Conservation (phyloP, 2,797 vertebrate genomes). For the Bucorvus abyssinicus region DNA sequence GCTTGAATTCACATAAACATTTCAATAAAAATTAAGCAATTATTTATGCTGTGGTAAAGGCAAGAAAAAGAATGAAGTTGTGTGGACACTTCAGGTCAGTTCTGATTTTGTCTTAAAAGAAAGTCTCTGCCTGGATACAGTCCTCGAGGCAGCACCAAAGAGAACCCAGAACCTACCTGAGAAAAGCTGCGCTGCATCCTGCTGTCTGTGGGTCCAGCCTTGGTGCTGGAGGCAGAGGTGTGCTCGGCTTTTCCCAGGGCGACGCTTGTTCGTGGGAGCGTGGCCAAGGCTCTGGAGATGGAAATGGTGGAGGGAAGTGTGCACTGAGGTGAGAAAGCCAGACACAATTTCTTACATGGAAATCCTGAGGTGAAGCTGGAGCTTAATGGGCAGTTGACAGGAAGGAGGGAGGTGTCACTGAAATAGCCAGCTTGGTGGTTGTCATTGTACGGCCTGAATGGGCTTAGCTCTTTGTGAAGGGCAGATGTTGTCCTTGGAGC, state of each 20-base stretch:
- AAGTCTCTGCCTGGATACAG: not conserved
- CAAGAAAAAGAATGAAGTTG: not conserved
- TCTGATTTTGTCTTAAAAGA: not conserved
- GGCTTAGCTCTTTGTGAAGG: slow-evolving; percentile 52
- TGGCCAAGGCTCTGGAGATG: not conserved
- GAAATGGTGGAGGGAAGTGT: not conserved
- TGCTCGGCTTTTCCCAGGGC: not conserved
- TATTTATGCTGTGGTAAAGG: not conserved
- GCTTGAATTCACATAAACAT: not conserved
- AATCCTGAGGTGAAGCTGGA: not conserved
- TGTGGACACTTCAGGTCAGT: not conserved
- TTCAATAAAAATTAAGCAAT: accelerated
- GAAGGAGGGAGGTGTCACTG: slow-evolving; percentile 26
- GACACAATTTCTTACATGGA: not conserved
- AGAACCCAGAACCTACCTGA: not conserved
- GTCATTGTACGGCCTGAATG: slow-evolving; percentile 60
- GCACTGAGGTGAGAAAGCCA: not conserved
- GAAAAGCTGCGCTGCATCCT: not conserved
- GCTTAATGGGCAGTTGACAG: slow-evolving; percentile 1
- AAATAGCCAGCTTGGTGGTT: not conserved
- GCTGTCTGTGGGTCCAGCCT: not conserved
- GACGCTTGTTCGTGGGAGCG: accelerated
- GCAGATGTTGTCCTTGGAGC: slow-evolving; percentile 62
- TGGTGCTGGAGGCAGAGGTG: not conserved
- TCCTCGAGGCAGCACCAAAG: not conserved